Evolutionary conservation across 2,888 invertebrate genomes (phyloP).

Genomic region (Meta bourneti): DNA sequence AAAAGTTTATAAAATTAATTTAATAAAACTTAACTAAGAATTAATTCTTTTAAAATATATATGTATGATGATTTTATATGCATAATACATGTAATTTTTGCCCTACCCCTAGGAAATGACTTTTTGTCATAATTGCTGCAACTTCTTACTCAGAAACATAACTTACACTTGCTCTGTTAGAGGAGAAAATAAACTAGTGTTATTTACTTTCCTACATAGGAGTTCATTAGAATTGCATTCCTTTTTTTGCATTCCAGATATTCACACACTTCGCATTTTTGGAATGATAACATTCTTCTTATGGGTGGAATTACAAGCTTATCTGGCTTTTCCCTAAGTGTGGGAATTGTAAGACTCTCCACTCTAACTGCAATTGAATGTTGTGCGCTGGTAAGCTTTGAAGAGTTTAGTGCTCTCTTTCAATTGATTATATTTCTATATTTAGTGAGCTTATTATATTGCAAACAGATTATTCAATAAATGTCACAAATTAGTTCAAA

Average conservation of each 20-base stretch:
- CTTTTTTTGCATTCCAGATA: slow-evolving; percentile 79
- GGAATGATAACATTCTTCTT: slow-evolving; percentile 79
- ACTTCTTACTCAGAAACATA: too few species aligned
- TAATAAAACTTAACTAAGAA: too few species aligned
- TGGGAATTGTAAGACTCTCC: slow-evolving; percentile 80
- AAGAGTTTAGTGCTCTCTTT: background rate
- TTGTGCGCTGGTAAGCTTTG: slow-evolving; percentile 80
- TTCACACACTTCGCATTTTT: slow-evolving; percentile 81
- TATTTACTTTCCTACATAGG: too few species aligned
- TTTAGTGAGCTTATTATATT: background rate
- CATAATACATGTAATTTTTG: too few species aligned
- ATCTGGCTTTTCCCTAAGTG: slow-evolving; percentile 80
- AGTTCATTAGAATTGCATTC: too few species aligned
- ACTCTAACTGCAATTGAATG: slow-evolving; percentile 79
- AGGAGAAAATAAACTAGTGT: too few species aligned
- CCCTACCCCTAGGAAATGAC: too few species aligned
- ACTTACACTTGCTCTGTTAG: too few species aligned
- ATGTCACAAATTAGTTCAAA: background rate
- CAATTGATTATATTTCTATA: background rate
- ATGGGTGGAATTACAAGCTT: slow-evolving; percentile 81
- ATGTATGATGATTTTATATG: too few species aligned
- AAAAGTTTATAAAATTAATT: too few species aligned
- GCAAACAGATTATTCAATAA: background rate
- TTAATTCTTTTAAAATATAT: too few species aligned
- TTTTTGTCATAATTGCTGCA: too few species aligned